Evolutionary conservation across 2,797 vertebrate genomes (phyloP).

Genomic region (Acanthornis magna): DNA sequence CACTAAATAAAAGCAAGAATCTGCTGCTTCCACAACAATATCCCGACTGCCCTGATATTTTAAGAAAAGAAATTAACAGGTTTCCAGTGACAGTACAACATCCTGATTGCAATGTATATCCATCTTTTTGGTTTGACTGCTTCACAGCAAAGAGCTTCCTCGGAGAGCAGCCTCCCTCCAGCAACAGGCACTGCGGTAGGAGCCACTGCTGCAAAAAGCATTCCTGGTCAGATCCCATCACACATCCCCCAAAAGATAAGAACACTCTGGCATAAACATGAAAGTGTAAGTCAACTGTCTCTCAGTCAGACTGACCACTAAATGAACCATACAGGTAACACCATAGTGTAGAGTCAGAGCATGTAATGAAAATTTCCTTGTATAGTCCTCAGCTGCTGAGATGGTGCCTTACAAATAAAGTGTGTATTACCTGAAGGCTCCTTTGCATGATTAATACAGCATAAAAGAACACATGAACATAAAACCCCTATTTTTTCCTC

Average conservation of each 20-base stretch:
- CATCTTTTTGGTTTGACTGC: neutral
- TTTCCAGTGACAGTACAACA: neutral
- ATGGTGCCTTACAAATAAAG: neutral
- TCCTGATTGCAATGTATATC: neutral
- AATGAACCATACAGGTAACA: neutral
- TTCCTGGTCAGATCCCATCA: neutral
- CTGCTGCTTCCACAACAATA: neutral
- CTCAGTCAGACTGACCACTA: neutral
- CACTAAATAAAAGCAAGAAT: neutral
- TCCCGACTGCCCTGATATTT: neutral
- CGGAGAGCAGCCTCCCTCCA: neutral
- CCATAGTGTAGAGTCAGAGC: fast-evolving
- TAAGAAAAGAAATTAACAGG: neutral
- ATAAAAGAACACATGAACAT: neutral
- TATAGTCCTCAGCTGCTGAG: neutral
- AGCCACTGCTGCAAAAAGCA: neutral
- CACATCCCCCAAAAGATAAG: neutral
- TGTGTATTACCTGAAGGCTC: neutral
- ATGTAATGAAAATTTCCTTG: neutral
- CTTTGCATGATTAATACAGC: neutral
- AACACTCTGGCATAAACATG: neutral
- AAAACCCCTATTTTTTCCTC: neutral
- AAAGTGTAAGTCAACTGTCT: neutral
- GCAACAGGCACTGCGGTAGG: neutral
- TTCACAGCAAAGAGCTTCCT: neutral